These are phyloP conservation scores for Podocnemis expansa DNA, from an alignment of 2,113 vertebrate species.

Conservation along the genomic window DNA sequence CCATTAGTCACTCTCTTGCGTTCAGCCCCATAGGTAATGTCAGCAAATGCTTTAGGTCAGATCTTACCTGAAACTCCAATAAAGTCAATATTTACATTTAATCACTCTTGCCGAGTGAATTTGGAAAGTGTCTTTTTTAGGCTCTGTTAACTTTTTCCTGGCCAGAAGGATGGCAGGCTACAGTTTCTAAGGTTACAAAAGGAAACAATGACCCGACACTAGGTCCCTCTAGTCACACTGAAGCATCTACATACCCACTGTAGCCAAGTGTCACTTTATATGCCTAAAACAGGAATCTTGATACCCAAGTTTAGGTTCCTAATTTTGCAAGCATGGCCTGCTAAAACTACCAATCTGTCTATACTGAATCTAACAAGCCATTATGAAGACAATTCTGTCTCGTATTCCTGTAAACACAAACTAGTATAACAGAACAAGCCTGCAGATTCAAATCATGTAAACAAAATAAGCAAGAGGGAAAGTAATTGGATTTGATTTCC, in stretches of 20 bases:
- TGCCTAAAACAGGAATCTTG: background rate
- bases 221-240: background rate
- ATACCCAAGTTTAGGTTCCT: background rate
- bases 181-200: background rate
- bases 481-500: background rate
- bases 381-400: accelerated
- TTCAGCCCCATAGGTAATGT: background rate
- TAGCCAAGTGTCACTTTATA: background rate
- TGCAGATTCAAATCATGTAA: accelerated
- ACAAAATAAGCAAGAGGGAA: accelerated
- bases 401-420: accelerated
- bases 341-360: accelerated
- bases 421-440: accelerated
- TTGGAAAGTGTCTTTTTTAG: too few relatives aligned
- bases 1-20: background rate
- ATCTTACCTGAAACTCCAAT: background rate
- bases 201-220: background rate
- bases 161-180: accelerated
- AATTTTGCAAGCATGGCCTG: background rate
- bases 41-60: background rate
- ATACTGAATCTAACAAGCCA: accelerated
- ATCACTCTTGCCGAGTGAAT: too few relatives aligned
- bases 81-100: too few relatives aligned
- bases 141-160: background rate
- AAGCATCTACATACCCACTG: background rate